Evolutionary conservation across 2,888 invertebrate genomes (phyloP), one percentile per base, ranked within the genome.

Genomic region (Apodemia duryi): DNA sequence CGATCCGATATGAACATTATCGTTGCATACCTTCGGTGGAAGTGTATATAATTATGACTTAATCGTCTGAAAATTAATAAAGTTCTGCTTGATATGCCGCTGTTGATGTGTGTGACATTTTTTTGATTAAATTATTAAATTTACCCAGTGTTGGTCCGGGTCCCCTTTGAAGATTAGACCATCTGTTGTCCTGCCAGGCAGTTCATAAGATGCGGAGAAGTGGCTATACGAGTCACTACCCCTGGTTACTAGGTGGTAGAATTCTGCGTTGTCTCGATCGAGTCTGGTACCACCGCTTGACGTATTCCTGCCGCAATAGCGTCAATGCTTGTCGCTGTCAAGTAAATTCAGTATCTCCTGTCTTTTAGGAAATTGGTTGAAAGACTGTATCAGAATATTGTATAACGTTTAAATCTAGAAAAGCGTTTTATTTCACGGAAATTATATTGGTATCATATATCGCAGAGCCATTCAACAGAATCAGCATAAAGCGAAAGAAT

Each of bases 11-110:
- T 32, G 6, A 49, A 49, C 6, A n/a, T 46, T 46, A 46, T 13
- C 13, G 13, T 32, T n/a, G 60, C 60, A 35, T 60, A 35, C 60
- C 60, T 60, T 60, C 35, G 32, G 32, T 35, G 60, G 60, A 60
- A 60, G 35, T n/a, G 60, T 35, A 60, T n/a, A 60, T 32, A 32
- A 60, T 60, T 60, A 54, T 54, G n/a, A 32, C 35, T 60, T 35
- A 35, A 32, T 60, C 35, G 32, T n/a, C 7, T 32, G 32, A 60
- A 60, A 60, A 60, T 60, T 13, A 35, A 13, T 32, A 13, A 32
- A 60, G 2, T 60, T 60, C 7, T 60, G 32, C 57, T 60, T 60
- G 35, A 21, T 51, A 21, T n/a, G 7, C 51, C 51, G 21, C 21
- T 51, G n/a, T 51, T 7, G 51, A 51, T 49, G 1, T n/a, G n/a